A percentile compares a stretch with the other conserved stretches of the same genome.
phyloP scores from a whole-genome alignment of 2,888 invertebrate genomes.

The Megastigmus dorsalis region DNA sequence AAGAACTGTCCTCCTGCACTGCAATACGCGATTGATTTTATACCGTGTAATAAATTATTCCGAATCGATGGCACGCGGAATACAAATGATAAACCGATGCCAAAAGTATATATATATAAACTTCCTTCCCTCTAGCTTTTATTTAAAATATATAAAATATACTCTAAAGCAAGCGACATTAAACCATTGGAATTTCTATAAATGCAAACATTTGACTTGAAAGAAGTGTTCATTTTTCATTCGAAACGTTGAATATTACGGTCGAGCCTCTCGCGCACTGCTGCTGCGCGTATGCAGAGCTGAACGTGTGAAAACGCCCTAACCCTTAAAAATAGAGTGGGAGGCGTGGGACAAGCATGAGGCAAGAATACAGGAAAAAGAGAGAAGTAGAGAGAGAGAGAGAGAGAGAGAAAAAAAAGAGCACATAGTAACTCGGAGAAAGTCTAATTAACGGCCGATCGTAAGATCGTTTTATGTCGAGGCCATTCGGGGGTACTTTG shows the following conservation, averaged over 20 bases:
- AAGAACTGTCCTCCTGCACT: not conserved
- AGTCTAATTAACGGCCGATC: conserved; percentile 59
- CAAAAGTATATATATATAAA: too few species aligned
- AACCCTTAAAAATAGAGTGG: too few species aligned
- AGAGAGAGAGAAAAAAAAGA: not conserved
- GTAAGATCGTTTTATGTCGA: conserved; percentile 58
- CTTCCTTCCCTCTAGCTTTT: not conserved
- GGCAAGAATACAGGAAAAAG: too few species aligned
- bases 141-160: conserved; percentile 11
- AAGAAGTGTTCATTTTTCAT: conserved; percentile 14
- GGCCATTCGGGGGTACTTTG: not conserved
- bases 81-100: conserved; percentile 29
- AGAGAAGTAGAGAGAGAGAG: not conserved
- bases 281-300: conserved; percentile 14
- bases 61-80: not conserved
- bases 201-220: conserved; percentile 4
- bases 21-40: conserved; percentile 10
- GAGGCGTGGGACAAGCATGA: too few species aligned
- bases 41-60: not conserved
- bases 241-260: conserved; percentile 3
- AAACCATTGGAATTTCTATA: conserved; percentile 7
- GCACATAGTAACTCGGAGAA: not conserved
- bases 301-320: not conserved
- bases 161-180: too few species aligned
- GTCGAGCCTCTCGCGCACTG: not conserved